A percentile compares a stretch with the other conserved stretches of the same genome.
Conservation (phyloP, 2,888 invertebrate genomes). For the Sarcophaga subvicina region DNA sequence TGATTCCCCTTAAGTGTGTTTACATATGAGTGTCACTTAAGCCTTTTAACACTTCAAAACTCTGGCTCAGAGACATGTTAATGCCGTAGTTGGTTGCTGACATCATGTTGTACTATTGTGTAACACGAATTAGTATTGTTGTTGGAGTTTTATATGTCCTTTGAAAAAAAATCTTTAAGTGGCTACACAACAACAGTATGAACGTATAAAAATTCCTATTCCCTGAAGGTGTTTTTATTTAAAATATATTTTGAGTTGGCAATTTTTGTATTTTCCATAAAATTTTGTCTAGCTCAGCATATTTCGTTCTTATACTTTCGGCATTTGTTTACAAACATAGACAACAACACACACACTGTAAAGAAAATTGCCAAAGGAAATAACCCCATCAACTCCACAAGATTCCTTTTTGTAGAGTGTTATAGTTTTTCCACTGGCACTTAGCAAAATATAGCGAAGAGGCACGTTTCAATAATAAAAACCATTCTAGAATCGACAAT, state of each 20-base stretch:
- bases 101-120: too few species aligned
- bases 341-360: too few species aligned
- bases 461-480: conserved; percentile 64
- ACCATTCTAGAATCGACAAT: conserved; percentile 56
- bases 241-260: neutral
- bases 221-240: neutral
- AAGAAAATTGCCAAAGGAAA: neutral
- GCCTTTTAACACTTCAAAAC: neutral
- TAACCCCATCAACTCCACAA: too few species aligned
- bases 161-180: too few species aligned
- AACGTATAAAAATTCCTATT: neutral
- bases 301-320: neutral
- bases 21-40: neutral
- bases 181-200: neutral
- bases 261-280: neutral
- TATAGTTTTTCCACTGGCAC: neutral
- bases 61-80: neutral
- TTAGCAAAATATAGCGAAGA: neutral
- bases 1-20: neutral
- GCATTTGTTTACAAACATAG: neutral
- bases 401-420: neutral
- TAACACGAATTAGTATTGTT: neutral
- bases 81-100: neutral
- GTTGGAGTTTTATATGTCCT: neutral
- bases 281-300: neutral